Conservation (phyloP, 1,140 invertebrate genomes). For the Caenorhabditis tropicalis region DNA sequence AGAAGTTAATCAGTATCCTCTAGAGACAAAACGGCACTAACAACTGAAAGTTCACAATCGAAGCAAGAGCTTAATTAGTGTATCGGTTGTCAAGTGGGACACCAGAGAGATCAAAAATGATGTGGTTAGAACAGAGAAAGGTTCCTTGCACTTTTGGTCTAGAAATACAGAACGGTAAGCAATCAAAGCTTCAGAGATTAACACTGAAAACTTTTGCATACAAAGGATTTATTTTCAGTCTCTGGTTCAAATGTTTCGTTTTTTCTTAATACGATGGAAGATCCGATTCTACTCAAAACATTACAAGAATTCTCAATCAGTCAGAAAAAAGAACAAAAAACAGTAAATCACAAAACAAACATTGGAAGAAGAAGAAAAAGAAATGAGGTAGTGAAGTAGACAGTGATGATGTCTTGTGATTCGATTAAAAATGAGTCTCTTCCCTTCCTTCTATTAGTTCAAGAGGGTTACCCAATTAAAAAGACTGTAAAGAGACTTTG, state of each 20-base stretch:
- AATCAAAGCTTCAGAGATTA: no score
- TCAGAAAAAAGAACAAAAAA: neutral
- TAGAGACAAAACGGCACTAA: neutral
- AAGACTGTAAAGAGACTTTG: neutral
- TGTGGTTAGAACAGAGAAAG: no score
- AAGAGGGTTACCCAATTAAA: neutral
- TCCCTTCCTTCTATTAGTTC: neutral
- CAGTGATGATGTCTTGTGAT: slow-evolving; percentile 8
- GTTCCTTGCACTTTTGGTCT: no score
- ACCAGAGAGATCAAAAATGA: neutral
- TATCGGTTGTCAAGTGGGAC: neutral
- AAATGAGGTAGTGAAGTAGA: neutral
- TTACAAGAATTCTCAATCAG: no score
- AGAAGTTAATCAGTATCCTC: neutral
- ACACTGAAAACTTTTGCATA: no score
- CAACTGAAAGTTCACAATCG: neutral
- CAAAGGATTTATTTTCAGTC: no score
- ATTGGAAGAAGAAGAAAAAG: neutral
- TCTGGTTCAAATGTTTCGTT: no score
- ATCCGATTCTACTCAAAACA: no score
- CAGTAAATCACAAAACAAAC: slow-evolving; percentile 7
- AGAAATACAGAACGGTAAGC: no score
- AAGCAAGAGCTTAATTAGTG: neutral
- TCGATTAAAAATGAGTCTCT: neutral
- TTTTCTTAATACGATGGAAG: no score